These are phyloP conservation scores for Gnathochromis pfefferi DNA, from an alignment of 2,113 vertebrate species.

Conservation along the genomic window DNA sequence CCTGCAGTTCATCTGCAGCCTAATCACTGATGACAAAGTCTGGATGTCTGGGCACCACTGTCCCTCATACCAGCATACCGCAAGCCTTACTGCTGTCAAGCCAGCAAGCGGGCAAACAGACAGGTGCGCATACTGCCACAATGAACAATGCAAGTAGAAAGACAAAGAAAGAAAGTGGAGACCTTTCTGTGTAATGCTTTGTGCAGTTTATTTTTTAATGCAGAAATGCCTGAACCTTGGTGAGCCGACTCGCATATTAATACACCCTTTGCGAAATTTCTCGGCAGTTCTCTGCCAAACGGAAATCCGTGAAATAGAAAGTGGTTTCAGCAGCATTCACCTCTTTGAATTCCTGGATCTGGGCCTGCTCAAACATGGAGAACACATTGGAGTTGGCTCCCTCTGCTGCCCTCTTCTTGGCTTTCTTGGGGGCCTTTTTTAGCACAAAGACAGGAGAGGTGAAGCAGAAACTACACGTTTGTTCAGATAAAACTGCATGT, in stretches of 20 bases:
- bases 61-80: slow-evolving; percentile 50
- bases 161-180: neutral
- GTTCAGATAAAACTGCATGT: neutral
- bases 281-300: neutral
- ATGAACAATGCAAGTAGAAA: slow-evolving; percentile 42
- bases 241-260: neutral
- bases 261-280: neutral
- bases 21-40: slow-evolving; percentile 59
- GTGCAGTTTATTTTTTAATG: neutral
- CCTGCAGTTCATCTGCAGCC: slow-evolving; percentile 43
- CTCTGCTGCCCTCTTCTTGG: slow-evolving; percentile 86
- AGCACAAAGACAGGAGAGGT: neutral
- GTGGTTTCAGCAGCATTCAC: slow-evolving; percentile 48
- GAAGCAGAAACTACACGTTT: neutral
- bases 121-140: slow-evolving; percentile 45
- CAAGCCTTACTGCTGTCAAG: slow-evolving; percentile 3
- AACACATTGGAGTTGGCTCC: slow-evolving; percentile 96
- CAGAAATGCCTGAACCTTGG: neutral
- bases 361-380: slow-evolving; percentile 96
- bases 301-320: neutral
- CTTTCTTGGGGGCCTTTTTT: slow-evolving; percentile 89
- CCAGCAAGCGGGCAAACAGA: slow-evolving; percentile 17
- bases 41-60: slow-evolving; percentile 35
- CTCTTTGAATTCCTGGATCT: slow-evolving; percentile 99
- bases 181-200: neutral